phyloP scores from a whole-genome alignment of 2,797 vertebrate species.

The Smutsia temminckii region DNA sequence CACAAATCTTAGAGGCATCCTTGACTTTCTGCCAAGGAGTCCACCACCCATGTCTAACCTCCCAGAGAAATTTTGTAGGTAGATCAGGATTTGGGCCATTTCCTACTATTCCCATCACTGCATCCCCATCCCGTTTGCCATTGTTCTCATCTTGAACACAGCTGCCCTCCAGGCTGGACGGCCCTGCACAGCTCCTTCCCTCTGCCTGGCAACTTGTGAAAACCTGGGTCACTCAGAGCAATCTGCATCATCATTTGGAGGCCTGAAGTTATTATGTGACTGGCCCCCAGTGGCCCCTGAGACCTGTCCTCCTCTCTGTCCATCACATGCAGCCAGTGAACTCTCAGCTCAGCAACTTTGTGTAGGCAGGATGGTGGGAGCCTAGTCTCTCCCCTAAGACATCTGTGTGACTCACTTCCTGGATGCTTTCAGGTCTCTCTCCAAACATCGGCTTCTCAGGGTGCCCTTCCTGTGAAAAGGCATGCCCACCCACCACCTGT shows the following conservation, averaged over 20 bases:
- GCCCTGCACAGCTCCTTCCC: too few species aligned
- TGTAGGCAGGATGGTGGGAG: neutral
- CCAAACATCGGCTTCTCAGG: neutral
- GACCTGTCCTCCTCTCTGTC: neutral
- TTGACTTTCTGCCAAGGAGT: neutral
- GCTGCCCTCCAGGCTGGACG: neutral
- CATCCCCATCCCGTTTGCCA: fast-evolving
- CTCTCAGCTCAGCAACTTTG: too few species aligned
- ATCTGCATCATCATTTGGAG: neutral
- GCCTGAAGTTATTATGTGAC: neutral
- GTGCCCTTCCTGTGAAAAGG: neutral
- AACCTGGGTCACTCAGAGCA: neutral
- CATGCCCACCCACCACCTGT: neutral
- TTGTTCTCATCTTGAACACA: neutral
- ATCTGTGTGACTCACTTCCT: neutral
- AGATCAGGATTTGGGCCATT: neutral
- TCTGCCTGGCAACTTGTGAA: too few species aligned
- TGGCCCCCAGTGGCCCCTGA: neutral
- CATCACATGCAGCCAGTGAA: neutral
- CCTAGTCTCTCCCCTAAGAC: neutral
- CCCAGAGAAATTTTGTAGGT: too few species aligned
- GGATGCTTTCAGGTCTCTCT: neutral
- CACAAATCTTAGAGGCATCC: neutral
- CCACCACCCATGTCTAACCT: too few species aligned
- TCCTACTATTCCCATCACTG: neutral